Evolutionary conservation across 2,888 invertebrate species (phyloP), one percentile per base, ranked within the genome.

Genomic region (Leucophenga montana): DNA sequence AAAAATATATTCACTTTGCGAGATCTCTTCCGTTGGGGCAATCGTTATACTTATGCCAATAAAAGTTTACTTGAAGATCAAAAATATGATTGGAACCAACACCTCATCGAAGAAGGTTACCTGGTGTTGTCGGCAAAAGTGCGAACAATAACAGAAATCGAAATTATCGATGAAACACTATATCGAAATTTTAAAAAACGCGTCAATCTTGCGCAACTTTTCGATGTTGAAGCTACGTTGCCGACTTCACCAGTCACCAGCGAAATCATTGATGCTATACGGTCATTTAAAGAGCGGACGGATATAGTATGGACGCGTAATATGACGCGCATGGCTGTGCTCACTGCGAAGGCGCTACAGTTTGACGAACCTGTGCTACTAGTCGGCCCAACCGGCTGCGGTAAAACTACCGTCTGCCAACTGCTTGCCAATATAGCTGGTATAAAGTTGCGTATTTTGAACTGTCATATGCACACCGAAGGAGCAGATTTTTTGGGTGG

Each of bases 381-480:
- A 54, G 97, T 99, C 0, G 99, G 99, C 11, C 98, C 98, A 85
- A 99, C 99, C 0, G 99, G 98, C 0, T 97, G 98, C 85, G 99
- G 99, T 0, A 99, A 99, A 90, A 99, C 99, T 0, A 98, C 98
- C 0, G 92, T 98, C 4, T 98, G 97, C 80, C 97, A 99, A 90
- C 90, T 98, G 18, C 91, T 96, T 66, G 94, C 97, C 5, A 91
- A 92, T 33, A 90, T 95, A 67, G 92, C 91, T 72, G 88, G 90
- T 0, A 92, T 92, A 67, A 89, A 92, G 67, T 90, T 99, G 50
- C 90, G 94, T 68, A 93, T 95, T 50, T 93, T 99, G 1, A 99
- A 99, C 89, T 99, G 99, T 89, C 99, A 99, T 85, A 96, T 99
- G 94, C 97, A 99, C 85, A 97, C 98, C 0, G 99, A 99, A 89